These are phyloP conservation scores for Timandra comae DNA, from an alignment of 2,888 invertebrate genomes.

Conservation along the genomic window DNA sequence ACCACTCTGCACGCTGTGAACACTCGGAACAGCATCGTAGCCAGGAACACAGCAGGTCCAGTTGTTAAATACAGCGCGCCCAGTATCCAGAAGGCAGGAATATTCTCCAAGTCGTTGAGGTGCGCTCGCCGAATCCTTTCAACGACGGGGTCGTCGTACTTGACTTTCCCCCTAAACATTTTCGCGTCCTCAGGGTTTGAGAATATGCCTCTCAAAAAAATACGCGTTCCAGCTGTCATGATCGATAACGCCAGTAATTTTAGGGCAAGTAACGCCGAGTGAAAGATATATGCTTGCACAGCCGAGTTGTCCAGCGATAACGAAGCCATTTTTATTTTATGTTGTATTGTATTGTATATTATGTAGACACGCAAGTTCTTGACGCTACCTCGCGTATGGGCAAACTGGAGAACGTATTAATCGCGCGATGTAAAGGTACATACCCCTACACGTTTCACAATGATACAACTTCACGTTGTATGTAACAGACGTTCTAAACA, in stretches of 20 bases:
- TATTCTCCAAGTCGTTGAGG: conserved; percentile 84
- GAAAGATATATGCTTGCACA: conserved; percentile 53
- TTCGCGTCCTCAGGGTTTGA: conserved; percentile 57
- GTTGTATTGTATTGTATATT: too few species aligned
- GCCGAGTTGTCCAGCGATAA: conserved; percentile 36
- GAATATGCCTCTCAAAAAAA: conserved; percentile 35
- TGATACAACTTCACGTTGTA: too few species aligned
- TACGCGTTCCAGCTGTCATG: conserved; percentile 39
- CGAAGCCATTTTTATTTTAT: conserved; percentile 30
- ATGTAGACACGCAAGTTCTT: too few species aligned
- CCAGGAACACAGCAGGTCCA: conserved; percentile 61
- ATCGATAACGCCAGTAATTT: conserved; percentile 41
- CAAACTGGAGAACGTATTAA: too few species aligned
- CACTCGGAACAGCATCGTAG: conserved; percentile 57
- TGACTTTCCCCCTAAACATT: conserved; percentile 42
- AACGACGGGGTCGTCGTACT: conserved; percentile 47
- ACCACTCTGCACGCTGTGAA: conserved; percentile 74
- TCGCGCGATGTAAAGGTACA: too few species aligned
- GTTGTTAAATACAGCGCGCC: conserved; percentile 79
- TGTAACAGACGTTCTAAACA: too few species aligned
- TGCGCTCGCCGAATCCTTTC: conserved; percentile 76
- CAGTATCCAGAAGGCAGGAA: conserved; percentile 79
- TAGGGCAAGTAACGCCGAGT: conserved; percentile 51
- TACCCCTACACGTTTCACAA: too few species aligned
- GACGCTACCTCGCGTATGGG: too few species aligned